phyloP scores from a whole-genome alignment of 2,797 vertebrate species.

The Acomys russatus region DNA sequence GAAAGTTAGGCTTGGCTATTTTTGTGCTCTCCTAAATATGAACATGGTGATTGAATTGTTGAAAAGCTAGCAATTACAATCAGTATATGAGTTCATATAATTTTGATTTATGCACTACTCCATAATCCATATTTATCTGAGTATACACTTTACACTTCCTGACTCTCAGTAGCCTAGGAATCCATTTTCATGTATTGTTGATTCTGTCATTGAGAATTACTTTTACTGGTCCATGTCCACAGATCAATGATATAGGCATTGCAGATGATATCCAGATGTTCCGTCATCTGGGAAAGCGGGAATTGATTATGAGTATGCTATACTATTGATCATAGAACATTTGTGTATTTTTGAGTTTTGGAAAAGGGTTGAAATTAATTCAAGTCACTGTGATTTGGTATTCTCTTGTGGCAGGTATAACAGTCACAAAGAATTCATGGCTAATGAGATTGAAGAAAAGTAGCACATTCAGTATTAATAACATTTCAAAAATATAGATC shows the following conservation, averaged over 20 bases:
- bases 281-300: neutral
- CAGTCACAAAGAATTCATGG: neutral
- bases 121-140: conserved; percentile 72
- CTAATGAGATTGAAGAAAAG: neutral
- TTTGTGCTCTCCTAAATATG: conserved; percentile 70
- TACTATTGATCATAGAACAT: neutral
- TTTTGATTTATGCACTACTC: conserved; percentile 60
- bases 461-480: neutral
- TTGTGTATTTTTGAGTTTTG: neutral
- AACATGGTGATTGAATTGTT: conserved; percentile 78
- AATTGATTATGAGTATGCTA: neutral
- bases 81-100: conserved; percentile 67
- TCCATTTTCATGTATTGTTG: conserved; percentile 44
- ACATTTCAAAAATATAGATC: neutral
- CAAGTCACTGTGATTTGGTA: neutral
- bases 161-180: conserved; percentile 37
- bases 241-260: neutral
- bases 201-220: neutral
- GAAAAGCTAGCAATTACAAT: conserved; percentile 80
- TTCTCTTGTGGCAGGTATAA: neutral
- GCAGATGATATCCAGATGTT: neutral
- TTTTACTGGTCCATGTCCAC: conserved; percentile 38
- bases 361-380: conserved; percentile 14
- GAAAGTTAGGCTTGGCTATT: conserved; percentile 70
- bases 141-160: conserved; percentile 27